Percentiles rank a stretch among this genome's conserved stretches.
Evolutionary conservation across 2,113 vertebrate genomes (phyloP).

Genomic region (Myxocyprinus asiaticus): DNA sequence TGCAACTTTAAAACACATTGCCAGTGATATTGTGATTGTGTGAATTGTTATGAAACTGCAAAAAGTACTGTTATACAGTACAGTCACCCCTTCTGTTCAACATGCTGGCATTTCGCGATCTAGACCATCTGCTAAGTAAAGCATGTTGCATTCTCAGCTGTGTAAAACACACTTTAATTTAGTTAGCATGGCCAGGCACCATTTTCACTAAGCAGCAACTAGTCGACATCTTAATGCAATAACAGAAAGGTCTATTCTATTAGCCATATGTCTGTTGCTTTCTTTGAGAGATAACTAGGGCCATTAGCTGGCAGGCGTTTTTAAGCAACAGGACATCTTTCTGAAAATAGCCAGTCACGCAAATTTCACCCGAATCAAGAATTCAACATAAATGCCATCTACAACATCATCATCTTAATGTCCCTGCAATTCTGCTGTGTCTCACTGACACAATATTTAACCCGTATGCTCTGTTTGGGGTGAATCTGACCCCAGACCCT

Average conservation of each 20-base stretch:
- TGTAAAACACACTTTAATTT: slow-evolving; percentile 36
- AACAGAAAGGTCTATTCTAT: slow-evolving; percentile 58
- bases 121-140: slow-evolving; percentile 17
- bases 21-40: neutral
- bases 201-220: slow-evolving; percentile 41
- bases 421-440: neutral
- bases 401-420: slow-evolving; percentile 25
- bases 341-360: slow-evolving; percentile 41
- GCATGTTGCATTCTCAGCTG: slow-evolving; percentile 24
- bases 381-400: slow-evolving; percentile 1
- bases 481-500: too few relatives aligned
- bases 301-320: slow-evolving; percentile 40
- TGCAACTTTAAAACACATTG: too few relatives aligned
- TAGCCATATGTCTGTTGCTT: slow-evolving; percentile 42
- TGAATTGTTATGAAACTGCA: slow-evolving; percentile 6
- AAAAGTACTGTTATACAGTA: neutral
- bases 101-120: slow-evolving; percentile 19
- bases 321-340: slow-evolving; percentile 41
- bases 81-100: slow-evolving; percentile 36
- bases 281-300: slow-evolving; percentile 14
- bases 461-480: too few relatives aligned
- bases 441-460: neutral
- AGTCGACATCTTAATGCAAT: slow-evolving; percentile 45
- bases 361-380: neutral
- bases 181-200: slow-evolving; percentile 42